phyloP scores from a whole-genome alignment of 2,113 vertebrate species.

The Oncorhynchus gorbuscha region DNA sequence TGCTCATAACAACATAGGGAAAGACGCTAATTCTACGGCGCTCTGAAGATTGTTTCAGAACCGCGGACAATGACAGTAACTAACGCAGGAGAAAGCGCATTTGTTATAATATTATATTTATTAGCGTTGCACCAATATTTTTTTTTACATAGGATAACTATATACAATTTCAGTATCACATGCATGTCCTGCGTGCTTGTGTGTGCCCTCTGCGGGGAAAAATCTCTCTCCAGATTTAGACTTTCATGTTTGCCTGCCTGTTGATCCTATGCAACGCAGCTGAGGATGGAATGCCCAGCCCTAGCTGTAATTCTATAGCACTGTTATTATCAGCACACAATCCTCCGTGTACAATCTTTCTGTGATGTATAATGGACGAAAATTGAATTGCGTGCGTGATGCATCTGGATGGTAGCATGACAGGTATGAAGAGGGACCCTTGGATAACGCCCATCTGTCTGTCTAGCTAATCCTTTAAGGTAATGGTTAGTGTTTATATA shows the following conservation, averaged over 20 bases:
- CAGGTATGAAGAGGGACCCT: neutral
- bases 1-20: too few relatives aligned
- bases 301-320: constrained; percentile 45
- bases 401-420: neutral
- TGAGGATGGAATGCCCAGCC: neutral
- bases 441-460: neutral
- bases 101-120: too few relatives aligned
- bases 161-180: too few relatives aligned
- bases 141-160: too few relatives aligned
- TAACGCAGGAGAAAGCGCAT: too few relatives aligned
- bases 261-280: constrained; percentile 11
- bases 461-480: neutral
- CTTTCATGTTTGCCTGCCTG: neutral
- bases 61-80: too few relatives aligned
- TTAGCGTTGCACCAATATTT: too few relatives aligned
- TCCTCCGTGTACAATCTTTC: constrained; percentile 14
- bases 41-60: too few relatives aligned
- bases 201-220: neutral
- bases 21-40: too few relatives aligned
- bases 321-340: constrained; percentile 29
- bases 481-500: neutral
- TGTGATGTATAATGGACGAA: neutral
- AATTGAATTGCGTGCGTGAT: too few relatives aligned
- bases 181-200: too few relatives aligned
- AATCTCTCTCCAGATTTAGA: constrained; percentile 3